Evolutionary conservation across 2,797 vertebrate genomes (phyloP).

Genomic region (Enteromius unitaeniatus): DNA sequence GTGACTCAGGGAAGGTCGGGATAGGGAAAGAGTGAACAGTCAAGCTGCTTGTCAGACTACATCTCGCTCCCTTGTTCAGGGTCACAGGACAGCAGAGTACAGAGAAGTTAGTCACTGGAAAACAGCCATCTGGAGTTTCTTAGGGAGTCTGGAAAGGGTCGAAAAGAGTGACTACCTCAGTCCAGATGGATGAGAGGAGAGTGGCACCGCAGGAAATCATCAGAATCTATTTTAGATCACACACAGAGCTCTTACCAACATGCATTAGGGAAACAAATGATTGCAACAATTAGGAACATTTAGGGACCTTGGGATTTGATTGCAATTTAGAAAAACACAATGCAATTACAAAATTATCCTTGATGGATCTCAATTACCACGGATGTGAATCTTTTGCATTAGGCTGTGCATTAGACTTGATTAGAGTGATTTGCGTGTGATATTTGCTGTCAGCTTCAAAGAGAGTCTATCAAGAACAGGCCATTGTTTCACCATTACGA

Average conservation of each 20-base stretch:
- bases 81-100: slow-evolving; percentile 19
- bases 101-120: slow-evolving; percentile 27
- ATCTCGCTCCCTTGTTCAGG: slow-evolving; percentile 8
- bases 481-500: background rate
- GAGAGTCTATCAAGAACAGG: background rate
- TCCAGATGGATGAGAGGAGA: slow-evolving; percentile 22
- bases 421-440: background rate
- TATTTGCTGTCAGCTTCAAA: background rate
- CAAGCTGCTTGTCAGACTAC: slow-evolving; percentile 18
- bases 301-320: background rate
- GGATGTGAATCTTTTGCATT: background rate
- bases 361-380: background rate
- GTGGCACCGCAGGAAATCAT: background rate
- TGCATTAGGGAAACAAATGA: background rate
- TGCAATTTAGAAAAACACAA: background rate
- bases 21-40: slow-evolving; percentile 10
- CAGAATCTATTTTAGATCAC: background rate
- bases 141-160: background rate
- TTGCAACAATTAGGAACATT: background rate
- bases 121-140: slow-evolving; percentile 36
- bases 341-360: background rate
- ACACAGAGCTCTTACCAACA: background rate
- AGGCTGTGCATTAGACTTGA: background rate
- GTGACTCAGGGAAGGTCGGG: slow-evolving; percentile 14
- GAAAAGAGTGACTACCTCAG: background rate